phyloP scores from a whole-genome alignment of 2,797 vertebrate genomes.

The Bradypodion pumilum region DNA sequence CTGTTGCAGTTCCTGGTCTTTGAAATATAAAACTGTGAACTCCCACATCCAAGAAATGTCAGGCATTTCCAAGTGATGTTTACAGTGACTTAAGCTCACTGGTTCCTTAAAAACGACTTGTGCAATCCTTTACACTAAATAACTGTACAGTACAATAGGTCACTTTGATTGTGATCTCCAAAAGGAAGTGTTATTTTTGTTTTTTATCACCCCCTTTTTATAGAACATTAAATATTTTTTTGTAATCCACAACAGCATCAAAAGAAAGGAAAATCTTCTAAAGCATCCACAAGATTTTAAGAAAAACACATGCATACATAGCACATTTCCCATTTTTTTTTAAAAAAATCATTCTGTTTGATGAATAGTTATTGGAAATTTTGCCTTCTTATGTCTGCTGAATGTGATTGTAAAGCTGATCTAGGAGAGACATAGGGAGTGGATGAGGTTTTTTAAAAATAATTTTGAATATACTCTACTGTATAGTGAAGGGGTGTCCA shows the following conservation, averaged over 20 bases:
- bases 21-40: slow-evolving; percentile 74
- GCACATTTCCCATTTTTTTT: slow-evolving; percentile 1
- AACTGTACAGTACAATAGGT: slow-evolving; percentile 51
- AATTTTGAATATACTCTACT: too few species aligned
- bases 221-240: slow-evolving; percentile 36
- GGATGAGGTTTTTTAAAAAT: too few species aligned
- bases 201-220: not conserved
- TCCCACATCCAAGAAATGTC: slow-evolving; percentile 68
- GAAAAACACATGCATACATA: not conserved
- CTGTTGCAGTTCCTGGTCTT: slow-evolving; percentile 73
- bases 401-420: not conserved
- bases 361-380: not conserved
- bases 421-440: not conserved
- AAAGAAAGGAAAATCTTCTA: not conserved
- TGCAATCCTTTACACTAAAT: slow-evolving; percentile 53
- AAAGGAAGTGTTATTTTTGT: not conserved
- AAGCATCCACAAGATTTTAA: not conserved
- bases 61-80: slow-evolving; percentile 66
- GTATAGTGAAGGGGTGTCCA: too few species aligned
- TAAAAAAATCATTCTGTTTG: too few species aligned
- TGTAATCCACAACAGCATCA: not conserved
- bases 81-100: slow-evolving; percentile 45
- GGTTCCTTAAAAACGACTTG: slow-evolving; percentile 59
- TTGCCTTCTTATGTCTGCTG: not conserved
- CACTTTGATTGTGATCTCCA: slow-evolving; percentile 53